Evolutionary conservation across 2,797 vertebrate species (phyloP), one percentile per base, ranked within the genome.

Genomic region (Macroramphosus scolopax): DNA sequence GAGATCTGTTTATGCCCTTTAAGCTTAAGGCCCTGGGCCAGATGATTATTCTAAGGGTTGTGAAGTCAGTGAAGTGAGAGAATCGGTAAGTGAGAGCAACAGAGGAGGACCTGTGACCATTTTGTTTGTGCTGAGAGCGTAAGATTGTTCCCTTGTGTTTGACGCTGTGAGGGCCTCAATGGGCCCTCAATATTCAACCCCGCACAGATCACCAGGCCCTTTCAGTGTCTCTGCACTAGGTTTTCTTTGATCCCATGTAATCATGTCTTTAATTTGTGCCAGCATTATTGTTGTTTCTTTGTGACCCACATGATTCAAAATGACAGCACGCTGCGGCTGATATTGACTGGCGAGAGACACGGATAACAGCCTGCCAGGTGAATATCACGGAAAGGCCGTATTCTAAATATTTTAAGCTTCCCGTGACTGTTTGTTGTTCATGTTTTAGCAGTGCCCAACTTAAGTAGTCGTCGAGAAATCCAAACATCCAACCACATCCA

Each of bases 11-110:
- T 80, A 83, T 83, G 83, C 73, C 73, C 68, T 83, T 74, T 84
- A 81, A 88, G 89, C 84, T 81, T 77, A 89, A 87, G 88, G 89
- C 80, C 80, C 83, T 87, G 87, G 54, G 81, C 72, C 73, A 68
- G 75, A 83, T 89, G 83, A 90, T 94, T 92, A 92, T 91, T 91
- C 89, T 90, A 89, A 91, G 92, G 90, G 90, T 88, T 87, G 82
- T 77, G 87, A 88, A 93, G 89, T 87, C 91, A 85, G 78, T 83
- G 85, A 83, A 85, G 84, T 88, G 89, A 88, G 83, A 92, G 88
- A 92, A 91, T 90, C 72, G 80, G 74, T 87, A 85, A 80, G 80
- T 83, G 84, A 89, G 87, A 79, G 84, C 47, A 86, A 78, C 81
- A 83, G 77, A 77, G 66, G 85, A 85, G 82, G 90, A 90, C 88